Evolutionary conservation across 2,113 vertebrate genomes (phyloP), one percentile per base, ranked within the genome.

Genomic region (Phoxinus phoxinus): DNA sequence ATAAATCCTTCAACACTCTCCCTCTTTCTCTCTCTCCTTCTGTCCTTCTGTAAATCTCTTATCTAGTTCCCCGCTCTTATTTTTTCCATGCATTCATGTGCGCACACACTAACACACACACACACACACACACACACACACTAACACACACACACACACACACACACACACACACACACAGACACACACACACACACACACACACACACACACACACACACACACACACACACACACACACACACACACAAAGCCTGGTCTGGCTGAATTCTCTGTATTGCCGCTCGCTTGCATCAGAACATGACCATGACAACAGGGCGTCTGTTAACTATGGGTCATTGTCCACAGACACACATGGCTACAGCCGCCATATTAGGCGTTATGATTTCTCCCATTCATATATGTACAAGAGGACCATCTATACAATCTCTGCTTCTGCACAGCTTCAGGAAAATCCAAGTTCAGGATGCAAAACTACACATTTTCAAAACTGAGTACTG

Each of bases 1-100:
- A 56, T 59, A 48, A 76, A 78, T 83, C 59, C 87, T 71, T 44
- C 56, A 27, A 32, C 82, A 65, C 72, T 44, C 35, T 25, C 71
- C 32, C 48, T 59, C 41, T 48, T 21, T 51, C 21, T 17, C 56
- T 72, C 35, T 74, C 71, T 74, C 35, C 19, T 13, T 56, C 75
- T 77, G 21, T 77, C 8, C 48, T 23, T 69, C 35, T 56, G 63
- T 30, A 44, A 15, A 11, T 8, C 25, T 44, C 58, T 35, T 13
- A 3, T 76, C 46, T 53, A 30, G 15, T 76, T 53, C 48, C 51
- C 17, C 0, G 1, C 46, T 76, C n/a, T 30, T 76, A 11, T 4
- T 21, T 53, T 76, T 76, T 53, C 74, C 74, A 76, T 32, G 74
- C 8, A 74, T 11, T 67, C 21, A 27, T 15, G 35, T 8, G 21